Percentiles rank a stretch among this genome's conserved stretches.
Conservation (phyloP, 2,113 vertebrate genomes). For the Cochlearius cochlearius region DNA sequence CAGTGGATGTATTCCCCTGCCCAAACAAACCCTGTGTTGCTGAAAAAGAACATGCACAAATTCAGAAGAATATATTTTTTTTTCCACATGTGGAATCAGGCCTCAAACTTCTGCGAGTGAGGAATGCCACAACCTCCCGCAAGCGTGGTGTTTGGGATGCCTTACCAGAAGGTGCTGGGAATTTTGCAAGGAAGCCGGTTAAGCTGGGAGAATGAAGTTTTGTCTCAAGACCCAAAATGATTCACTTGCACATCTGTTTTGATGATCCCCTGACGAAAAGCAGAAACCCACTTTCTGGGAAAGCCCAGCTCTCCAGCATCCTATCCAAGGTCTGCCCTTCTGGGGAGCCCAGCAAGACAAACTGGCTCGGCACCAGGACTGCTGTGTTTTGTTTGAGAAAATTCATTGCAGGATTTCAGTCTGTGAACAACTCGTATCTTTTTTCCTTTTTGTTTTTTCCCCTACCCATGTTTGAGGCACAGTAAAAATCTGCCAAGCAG, state of each 20-base stretch:
- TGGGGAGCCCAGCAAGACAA: background rate
- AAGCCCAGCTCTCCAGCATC: background rate
- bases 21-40: background rate
- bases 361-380: background rate
- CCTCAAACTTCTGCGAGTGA: fast-evolving
- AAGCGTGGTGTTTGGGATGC: fast-evolving
- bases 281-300: background rate
- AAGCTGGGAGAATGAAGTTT: background rate
- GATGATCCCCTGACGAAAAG: background rate
- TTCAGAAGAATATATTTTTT: background rate
- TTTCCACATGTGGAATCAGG: background rate
- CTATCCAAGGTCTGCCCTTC: background rate
- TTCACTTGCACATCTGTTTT: background rate
- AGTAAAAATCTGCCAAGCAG: background rate
- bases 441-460: background rate
- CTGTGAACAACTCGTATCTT: background rate
- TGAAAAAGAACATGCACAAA: fast-evolving
- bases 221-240: background rate
- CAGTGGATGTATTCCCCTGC: background rate
- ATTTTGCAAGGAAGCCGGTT: background rate
- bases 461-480: background rate
- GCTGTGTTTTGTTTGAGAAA: background rate
- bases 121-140: background rate
- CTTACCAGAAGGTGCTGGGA: background rate
- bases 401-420: background rate